Base-by-base conservation (phyloP, 2,888 invertebrate genomes). In the Stictocephala bisonia region DNA sequence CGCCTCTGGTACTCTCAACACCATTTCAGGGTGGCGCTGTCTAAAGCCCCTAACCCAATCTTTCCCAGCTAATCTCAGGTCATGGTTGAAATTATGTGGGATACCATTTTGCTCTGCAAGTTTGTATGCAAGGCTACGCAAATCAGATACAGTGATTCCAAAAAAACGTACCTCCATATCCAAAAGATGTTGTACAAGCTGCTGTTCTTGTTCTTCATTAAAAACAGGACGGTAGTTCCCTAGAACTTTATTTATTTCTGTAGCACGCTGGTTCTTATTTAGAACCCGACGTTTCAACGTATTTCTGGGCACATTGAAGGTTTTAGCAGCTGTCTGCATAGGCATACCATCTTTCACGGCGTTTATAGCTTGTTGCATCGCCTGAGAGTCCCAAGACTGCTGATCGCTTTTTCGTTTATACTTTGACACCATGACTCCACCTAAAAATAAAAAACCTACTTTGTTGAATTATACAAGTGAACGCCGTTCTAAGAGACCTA, bases 381-480 rank as follows among this genome's bases (percentile, higher is more conserved):
- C 67, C 48, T 24, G n/a, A 26, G 72, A 56, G 66, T 68, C 72
- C 72, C 64, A 72, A 9, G 72, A 66, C 72, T 72, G 72, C 50
- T 66, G 72, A 20, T 72, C 18, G 50, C 44, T 73, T 58, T 73
- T 73, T 44, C 68, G n/a, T 44, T 73, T 50, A n/a, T 71, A 71
- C 56, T 71, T 71, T 11, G 58, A 71, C 58, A 71, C 71, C 58
- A 71, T 58, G 24, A 24, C 71, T 71, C 26, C 40, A 40, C 13
- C 71, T 71, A 82, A 60, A 67, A 67, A 72, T 76, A 76, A 74
- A 74, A 40, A 73, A 71, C 51, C 64, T 50, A 29, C 27, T 18
- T 56, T 29, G 56, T 56, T 27, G 53, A 27, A 27, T 26, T 27
- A 53, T 53, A 53, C 50, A 50, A 50, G 50, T 50, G 20, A 50